phyloP scores from a whole-genome alignment of 2,888 invertebrate species.

The Peribatodes rhomboidaria region DNA sequence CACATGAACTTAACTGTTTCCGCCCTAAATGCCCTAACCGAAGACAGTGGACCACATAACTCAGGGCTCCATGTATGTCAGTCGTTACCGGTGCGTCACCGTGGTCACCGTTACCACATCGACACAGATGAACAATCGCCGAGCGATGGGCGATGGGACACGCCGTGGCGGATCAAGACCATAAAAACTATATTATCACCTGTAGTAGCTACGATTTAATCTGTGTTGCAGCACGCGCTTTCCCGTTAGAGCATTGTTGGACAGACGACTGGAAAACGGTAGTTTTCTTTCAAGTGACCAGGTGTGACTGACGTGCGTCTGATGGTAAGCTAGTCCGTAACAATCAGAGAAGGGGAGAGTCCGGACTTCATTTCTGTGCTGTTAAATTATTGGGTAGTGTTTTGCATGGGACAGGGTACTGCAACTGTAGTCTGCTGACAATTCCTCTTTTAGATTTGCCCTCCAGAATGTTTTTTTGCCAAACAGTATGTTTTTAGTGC shows the following conservation, averaged over 20 bases:
- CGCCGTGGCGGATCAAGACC: background rate
- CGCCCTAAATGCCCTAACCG: too few species aligned
- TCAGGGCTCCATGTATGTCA: background rate
- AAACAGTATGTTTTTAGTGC: too few species aligned
- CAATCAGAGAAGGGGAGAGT: too few species aligned
- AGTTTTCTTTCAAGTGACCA: background rate
- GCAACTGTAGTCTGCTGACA: too few species aligned
- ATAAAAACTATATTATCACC: conserved; percentile 7
- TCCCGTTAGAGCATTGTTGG: conserved; percentile 11
- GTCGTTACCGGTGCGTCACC: background rate
- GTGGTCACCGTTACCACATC: conserved; percentile 5
- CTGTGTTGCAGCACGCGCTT: conserved; percentile 5
- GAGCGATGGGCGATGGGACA: conserved; percentile 7
- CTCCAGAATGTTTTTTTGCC: too few species aligned
- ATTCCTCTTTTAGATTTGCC: too few species aligned
- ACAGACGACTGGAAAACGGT: conserved; percentile 3
- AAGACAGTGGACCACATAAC: background rate
- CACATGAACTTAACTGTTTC: too few species aligned
- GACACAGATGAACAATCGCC: background rate
- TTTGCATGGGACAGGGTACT: too few species aligned
- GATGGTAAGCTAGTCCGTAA: background rate
- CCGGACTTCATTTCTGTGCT: too few species aligned
- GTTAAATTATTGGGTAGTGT: too few species aligned
- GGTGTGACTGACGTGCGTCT: background rate
- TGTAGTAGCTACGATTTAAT: too few species aligned